Evolutionary conservation across 2,113 vertebrate genomes (phyloP).

Genomic region (Nothocercus nigrocapillus): DNA sequence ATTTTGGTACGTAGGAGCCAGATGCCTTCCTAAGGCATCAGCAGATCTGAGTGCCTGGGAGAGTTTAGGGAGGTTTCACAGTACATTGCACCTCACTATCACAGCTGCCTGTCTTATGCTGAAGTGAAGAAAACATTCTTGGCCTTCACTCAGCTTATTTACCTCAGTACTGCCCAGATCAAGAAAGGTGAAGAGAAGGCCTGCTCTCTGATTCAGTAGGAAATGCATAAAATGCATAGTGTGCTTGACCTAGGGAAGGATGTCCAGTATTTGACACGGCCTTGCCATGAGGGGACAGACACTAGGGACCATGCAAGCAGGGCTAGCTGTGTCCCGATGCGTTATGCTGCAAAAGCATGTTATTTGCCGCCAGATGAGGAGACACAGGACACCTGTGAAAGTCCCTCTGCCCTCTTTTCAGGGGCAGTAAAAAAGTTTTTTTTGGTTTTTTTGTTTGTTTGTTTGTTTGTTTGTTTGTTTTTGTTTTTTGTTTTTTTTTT

Average conservation of each 20-base stretch:
- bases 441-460: too few relatives aligned
- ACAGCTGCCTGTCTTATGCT: not conserved
- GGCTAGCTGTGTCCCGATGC: fast-evolving
- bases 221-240: not conserved
- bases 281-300: not conserved
- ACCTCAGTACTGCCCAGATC: not conserved
- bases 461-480: too few relatives aligned
- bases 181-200: not conserved
- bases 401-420: not conserved
- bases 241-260: not conserved
- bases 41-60: not conserved
- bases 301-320: fast-evolving
- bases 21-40: constrained; percentile 3
- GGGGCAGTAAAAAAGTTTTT: not conserved
- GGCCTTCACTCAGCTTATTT: not conserved
- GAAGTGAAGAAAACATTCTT: not conserved
- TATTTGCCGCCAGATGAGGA: not conserved
- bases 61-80: not conserved
- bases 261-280: not conserved
- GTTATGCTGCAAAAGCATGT: not conserved
- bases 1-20: not conserved
- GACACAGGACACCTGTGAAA: not conserved
- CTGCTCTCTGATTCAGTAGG: not conserved
- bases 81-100: not conserved
- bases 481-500: not conserved